Base-by-base conservation (phyloP, 35 echinoderm and acorn worm genomes). In the Eucidaris tribuloides region DNA sequence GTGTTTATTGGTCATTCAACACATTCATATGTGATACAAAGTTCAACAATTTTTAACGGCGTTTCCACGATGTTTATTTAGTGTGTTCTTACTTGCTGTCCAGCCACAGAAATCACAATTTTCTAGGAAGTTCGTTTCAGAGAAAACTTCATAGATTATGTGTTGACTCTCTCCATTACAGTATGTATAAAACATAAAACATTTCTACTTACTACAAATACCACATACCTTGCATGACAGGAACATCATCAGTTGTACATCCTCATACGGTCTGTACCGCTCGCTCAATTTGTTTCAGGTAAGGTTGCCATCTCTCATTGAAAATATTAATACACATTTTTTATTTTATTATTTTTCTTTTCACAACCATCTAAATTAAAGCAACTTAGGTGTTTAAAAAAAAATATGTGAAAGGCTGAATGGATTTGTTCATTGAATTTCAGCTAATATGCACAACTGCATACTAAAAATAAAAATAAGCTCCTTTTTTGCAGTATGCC, bases 241-340 rank as follows among this genome's bases (percentile, higher is more conserved):
- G 88, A 63, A 28, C 92, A 96, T 90, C 88, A 66, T 96, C 87
- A 5, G 34, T 34, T 49, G 78, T n/a, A 57, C 37, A 82, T 86
- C 88, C 63, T 90, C 63, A 55, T 91, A 90, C 11, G 60, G 62
- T 19, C 59, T 31, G 17, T 85, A 38, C 3, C n/a, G 87, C 92
- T 32, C 25, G 25, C 32, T 90, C 72, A 38, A 96, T 87, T 82
- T 43, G 65, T 31, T 77, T 40, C 42, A 90, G 54, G 50, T 90
- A 90, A 19, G 80, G 80, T 40, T 90, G 31, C 88, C 88, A 90
- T 49, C 25, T 84, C 11, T 71, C 86, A n/a, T n/a, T n/a, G n/a
- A n/a, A n/a, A n/a, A n/a, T n/a, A n/a, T n/a, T n/a, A n/a, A n/a
- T n/a, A n/a, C n/a, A n/a, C n/a, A n/a, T n/a, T n/a, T n/a, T n/a